Base-by-base conservation (phyloP, 2,888 invertebrate genomes). In the Dicyrtomina minuta region DNA sequence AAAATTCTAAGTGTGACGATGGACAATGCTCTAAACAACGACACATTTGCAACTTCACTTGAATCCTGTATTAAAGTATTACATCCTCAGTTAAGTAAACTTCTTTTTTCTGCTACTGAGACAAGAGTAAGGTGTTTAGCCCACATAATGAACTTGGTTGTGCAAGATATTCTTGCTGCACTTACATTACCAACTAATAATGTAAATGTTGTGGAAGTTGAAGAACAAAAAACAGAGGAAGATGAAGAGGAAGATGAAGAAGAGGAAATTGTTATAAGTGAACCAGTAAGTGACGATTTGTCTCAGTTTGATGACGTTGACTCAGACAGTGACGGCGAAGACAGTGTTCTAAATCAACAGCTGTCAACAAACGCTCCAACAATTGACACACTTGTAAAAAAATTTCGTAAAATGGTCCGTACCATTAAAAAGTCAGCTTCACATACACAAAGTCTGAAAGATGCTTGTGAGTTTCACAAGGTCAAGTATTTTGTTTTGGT, bases 11-110 rank as follows among this genome's bases (percentile, higher is more conserved):
- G n/a, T 10, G 15, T 33, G 2, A 59, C 59, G 6, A 39, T 13
- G 17, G 59, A 59, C 27, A 59, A 59, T 41, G 43, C 59, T 6
- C 10, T 6, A 10, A 41, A 17, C 20, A 59, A 59, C 43, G 59
- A 59, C 15, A 41, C 59, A 6, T 53, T 53, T 15, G 26, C 26
- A 26, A n/a, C 10, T 22, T 53, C 6, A 24, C 26, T 53, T 24
- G 6, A 24, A 22, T n/a, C n/a, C n/a, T n/a, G n/a, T n/a, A 39
- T 59, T 4, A 6, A 12, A n/a, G 12, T 20, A 41, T 13, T 22
- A 15, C 20, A 60, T 5, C 2, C 2, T 2, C 17, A 58, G 12
- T 27, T 33, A 58, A 13, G 33, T 33, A 13, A 15, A 58, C 15
- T 58, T 49, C 6, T 17, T 12, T 12, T 58, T 58, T 39, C 39